Base-by-base conservation (phyloP, 2,888 invertebrate genomes). In the Anorthoa munda region DNA sequence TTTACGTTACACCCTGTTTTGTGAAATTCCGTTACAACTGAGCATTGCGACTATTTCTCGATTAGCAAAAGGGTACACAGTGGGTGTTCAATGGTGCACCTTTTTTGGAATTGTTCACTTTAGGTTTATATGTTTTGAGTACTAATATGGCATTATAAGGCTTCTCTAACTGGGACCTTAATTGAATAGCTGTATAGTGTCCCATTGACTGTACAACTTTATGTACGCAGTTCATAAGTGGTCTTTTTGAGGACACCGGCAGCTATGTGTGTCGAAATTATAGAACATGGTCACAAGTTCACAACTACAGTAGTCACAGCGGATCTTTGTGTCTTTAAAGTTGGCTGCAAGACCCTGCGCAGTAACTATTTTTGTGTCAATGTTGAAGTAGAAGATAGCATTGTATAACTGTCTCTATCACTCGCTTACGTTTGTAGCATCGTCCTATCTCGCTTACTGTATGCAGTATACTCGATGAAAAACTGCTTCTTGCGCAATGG, bases 101-200 rank as follows among this genome's bases (percentile, higher is more conserved):
- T 59, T 66, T 74, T 79, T 66, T 55, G 69, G 80, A 1, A 66
- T 66, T 79, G 15, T 78, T 53, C 26, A 58, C 61, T 79, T 21
- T 50, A 53, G 48, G 31, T 67, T 74, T 50, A 58, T 58, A 56
- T 48, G 31, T 69, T 53, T 77, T 60, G 64, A 55, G 26, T 48
- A 46, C 51, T 72, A 77, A 64, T 64, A 53, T 26, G 26, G 66
- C 13, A 11, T 48, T 61, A 66, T 48, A 66, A 18, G 13, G 66
- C 39, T 31, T 48, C n/a, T 60, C 13, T 60, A 21, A 58, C 76
- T 58, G 23, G 46, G 26, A 13, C 15, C 17, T 2, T 68, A 48
- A 63, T 55, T 60, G 48, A 48, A 18, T 74, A 53, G 26, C 53
- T 48, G 31, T 48, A 9, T 12, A n/a, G 50, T 18, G 12, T 23